Evolutionary conservation across 1,140 invertebrate species (phyloP), one percentile per base, ranked within the genome.

Genomic region (Drosophila carrolli): DNA sequence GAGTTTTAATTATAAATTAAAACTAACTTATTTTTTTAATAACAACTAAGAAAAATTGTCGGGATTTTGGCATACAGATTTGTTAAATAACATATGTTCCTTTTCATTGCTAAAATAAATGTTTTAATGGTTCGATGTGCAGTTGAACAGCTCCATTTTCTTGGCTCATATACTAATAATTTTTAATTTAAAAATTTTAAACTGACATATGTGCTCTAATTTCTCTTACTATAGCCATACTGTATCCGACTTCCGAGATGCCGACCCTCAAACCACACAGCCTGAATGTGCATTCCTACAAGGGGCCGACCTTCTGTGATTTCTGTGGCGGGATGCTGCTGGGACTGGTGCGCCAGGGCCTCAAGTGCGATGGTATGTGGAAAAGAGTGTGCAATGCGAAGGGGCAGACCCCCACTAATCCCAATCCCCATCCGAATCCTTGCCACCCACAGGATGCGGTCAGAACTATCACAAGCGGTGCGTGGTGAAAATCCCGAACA

Each of bases 251-350:
- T 85, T 96, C 96, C 82, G 95, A 94, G 88, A 93, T 94, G 83
- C 94, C 96, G 51, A 95, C 94, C 93, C 94, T 98, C 82, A 95
- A 97, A 92, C 98, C 98, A 19, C 98, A 99, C 94, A 95, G 97
- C 66, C 95, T 99, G 48, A 95, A 95, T 73, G 98, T 99, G 51
- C 98, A 99, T 94, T 99, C 98, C 6, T 99, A 99, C 93, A 99
- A 99, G 94, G 96, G 97, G 63, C 99, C 99, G 50, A 99, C 99
- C 61, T 99, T 99, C 94, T 99, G 98, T 94, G 98, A 99, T 94
- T 99, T 99, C 94, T 99, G 99, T 93, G 98, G 98, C 50, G 98
- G 99, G 94, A 99, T 99, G 98, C 95, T 99, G 1, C 99, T 99
- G 93, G 99, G 99, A 6, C 94, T 99, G 57, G 98, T 99, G 44